Evolutionary conservation across 2,888 invertebrate species (phyloP), one percentile per base, ranked within the genome.

Genomic region (Geophilus truncorum): DNA sequence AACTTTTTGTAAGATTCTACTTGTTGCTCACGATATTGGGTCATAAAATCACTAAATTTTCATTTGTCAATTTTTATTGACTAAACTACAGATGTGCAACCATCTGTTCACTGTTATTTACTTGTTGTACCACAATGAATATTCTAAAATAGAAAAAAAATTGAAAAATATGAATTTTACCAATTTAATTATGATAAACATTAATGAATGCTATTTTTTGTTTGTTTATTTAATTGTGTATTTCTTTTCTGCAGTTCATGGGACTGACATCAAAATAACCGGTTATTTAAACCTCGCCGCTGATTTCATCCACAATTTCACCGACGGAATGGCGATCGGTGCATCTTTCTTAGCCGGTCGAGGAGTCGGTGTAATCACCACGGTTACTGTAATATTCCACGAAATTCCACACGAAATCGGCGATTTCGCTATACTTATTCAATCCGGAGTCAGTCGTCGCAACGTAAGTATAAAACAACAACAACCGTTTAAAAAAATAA

Each of bases 271-370:
- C 79, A 92, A 93, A 88, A 93, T 96, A 15, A 91, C 95, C 40
- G 97, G 97, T 1, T 99, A 98, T 87, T 90, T 99, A 82, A 99
- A 99, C 88, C 89, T 99, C 83, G 98, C 95, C 79, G 99, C 99
- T 40, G 99, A 99, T 88, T 98, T 98, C 87, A 92, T 96, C 15
- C 99, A 99, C 87, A 99, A 99, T 88, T 98, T 99, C 86, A 99
- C 99, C 12, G 99, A 99, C 90, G 99, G 99, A 25, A 89, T 99
- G 82, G 99, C 99, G 25, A 98, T 99, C 86, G 99, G 99, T 78
- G 98, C 98, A 0, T 98, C 98, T 0, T 98, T 93, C 87, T 91
- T 98, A 85, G 97, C 96, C 81, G 97, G 98, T 12, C 92, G 93
- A 84, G 93, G 90, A 84, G 90, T 95, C 85, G 96, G 96, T n/a